phyloP scores from a whole-genome alignment of 1,140 invertebrate genomes.

The Holotrichia oblita region DNA sequence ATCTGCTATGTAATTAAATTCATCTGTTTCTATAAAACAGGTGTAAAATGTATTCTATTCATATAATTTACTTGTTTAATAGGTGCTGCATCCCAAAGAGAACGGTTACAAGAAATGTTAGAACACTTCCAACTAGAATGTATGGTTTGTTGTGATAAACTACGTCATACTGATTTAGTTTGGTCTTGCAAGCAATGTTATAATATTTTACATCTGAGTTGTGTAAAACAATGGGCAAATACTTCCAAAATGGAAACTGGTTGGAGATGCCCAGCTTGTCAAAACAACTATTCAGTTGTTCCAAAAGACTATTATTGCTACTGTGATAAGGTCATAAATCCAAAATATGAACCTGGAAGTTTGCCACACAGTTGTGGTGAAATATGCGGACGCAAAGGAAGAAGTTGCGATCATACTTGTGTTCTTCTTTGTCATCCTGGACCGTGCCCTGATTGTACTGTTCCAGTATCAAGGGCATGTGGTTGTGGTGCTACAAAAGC shows the following conservation, averaged over 20 bases:
- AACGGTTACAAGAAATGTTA: slow-evolving; percentile 83
- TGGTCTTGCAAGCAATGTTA: slow-evolving; percentile 94
- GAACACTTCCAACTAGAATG: slow-evolving; percentile 85
- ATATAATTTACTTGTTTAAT: slow-evolving; percentile 1
- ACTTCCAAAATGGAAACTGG: slow-evolving; percentile 79
- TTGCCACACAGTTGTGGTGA: slow-evolving; percentile 91
- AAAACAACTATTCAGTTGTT: slow-evolving; percentile 73
- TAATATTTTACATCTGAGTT: slow-evolving; percentile 90
- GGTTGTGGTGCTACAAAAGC: slow-evolving; percentile 77
- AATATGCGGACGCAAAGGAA: slow-evolving; percentile 74
- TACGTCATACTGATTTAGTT: slow-evolving; percentile 79
- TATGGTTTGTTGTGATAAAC: slow-evolving; percentile 89
- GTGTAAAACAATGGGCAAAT: slow-evolving; percentile 90
- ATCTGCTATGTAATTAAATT: too few species aligned
- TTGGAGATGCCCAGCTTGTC: slow-evolving; percentile 95
- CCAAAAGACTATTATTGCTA: slow-evolving; percentile 84
- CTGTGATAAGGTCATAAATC: slow-evolving; percentile 78
- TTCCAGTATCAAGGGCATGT: slow-evolving; percentile 71
- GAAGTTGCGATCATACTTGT: slow-evolving; percentile 84
- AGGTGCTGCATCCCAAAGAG: slow-evolving; percentile 71
- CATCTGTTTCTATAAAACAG: too few species aligned
- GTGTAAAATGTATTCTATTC: too few species aligned
- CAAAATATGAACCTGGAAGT: slow-evolving; percentile 78
- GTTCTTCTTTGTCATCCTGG: slow-evolving; percentile 92
- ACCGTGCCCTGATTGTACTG: slow-evolving; percentile 80